Evolutionary conservation across 2,113 vertebrate genomes (phyloP), one percentile per base, ranked within the genome.

Genomic region (Cephalophus harveyi): DNA sequence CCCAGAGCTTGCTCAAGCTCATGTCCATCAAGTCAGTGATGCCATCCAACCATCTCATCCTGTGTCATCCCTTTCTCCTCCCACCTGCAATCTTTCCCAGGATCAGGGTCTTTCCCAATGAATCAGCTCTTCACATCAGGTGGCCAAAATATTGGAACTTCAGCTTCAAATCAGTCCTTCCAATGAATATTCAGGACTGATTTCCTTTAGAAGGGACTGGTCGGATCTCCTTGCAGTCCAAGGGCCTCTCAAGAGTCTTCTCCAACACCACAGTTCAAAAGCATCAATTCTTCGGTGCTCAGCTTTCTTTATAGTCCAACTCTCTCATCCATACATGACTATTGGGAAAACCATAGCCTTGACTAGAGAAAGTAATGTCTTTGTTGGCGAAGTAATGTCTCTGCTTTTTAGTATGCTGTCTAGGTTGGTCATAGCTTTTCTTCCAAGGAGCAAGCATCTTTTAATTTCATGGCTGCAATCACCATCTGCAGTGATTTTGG

Each of bases 211-310:
- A 3, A 40, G 2, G 40, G 40, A 40, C 40, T 40, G 40, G 40
- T 40, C 3, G 40, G 40, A 40, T 40, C 40, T 40, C 2, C 40
- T 40, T 40, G 40, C 40, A 40, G 40, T 40, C 40, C 40, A 40
- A 40, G 40, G 40, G 40, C 2, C 40, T 40, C 40, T 40, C 40
- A 40, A 40, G 40, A 40, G 40, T 40, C 40, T 40, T 40, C 40
- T 40, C 40, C 40, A 40, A 40, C 40, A 3, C 40, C 40, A 40
- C 40, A 40, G 40, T 40, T 40, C 33, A 36, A 67, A 67, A 21
- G 64, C 64, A 36, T 67, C 33, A 67, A 36, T n/a, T 67, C 16
- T 67, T n/a, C 0, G 0, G 16, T 0, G 1, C 64, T 67, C 64
- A 67, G 64, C 8, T 36, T 67, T 67, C 64, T 67, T 21, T 36